These are phyloP conservation scores for Acholoe squamosa DNA, from an alignment of 2,888 invertebrate species.

Conservation along the genomic window DNA sequence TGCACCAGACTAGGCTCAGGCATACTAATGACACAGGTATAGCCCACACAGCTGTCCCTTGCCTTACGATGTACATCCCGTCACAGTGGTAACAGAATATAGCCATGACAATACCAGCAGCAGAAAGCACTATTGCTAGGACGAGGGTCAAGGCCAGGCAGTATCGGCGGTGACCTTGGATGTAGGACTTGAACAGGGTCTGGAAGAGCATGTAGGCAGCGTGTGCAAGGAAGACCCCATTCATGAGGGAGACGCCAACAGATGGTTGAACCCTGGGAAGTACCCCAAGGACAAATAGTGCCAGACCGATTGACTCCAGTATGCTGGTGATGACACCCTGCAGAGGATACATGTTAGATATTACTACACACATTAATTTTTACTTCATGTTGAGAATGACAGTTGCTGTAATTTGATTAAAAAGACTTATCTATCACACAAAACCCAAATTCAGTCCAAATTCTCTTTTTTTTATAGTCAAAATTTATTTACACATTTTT, in stretches of 20 bases:
- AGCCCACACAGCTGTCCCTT: conserved; percentile 68
- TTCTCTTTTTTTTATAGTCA: too few relatives aligned
- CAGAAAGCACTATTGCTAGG: neutral
- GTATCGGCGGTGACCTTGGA: neutral
- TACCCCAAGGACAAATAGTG: conserved; percentile 73
- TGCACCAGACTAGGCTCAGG: conserved; percentile 71
- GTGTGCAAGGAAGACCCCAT: conserved; percentile 72
- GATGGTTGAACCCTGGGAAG: conserved; percentile 68
- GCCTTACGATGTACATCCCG: neutral
- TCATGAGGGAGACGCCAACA: conserved; percentile 71
- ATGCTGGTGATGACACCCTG: conserved; percentile 73
- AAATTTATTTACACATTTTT: too few relatives aligned
- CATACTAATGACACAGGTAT: conserved; percentile 70
- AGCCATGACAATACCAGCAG: conserved; percentile 26
- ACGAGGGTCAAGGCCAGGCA: neutral
- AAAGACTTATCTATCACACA: too few relatives aligned
- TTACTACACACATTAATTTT: too few relatives aligned
- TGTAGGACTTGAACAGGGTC: neutral
- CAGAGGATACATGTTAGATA: too few relatives aligned
- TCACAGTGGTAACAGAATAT: conserved; percentile 22
- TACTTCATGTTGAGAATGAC: too few relatives aligned
- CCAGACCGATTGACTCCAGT: conserved; percentile 74
- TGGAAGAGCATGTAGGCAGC: conserved; percentile 62
- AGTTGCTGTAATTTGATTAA: too few relatives aligned
- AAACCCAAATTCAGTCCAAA: too few relatives aligned